Conservation (phyloP, 2,888 invertebrate genomes). For the Lymantria monacha region DNA sequence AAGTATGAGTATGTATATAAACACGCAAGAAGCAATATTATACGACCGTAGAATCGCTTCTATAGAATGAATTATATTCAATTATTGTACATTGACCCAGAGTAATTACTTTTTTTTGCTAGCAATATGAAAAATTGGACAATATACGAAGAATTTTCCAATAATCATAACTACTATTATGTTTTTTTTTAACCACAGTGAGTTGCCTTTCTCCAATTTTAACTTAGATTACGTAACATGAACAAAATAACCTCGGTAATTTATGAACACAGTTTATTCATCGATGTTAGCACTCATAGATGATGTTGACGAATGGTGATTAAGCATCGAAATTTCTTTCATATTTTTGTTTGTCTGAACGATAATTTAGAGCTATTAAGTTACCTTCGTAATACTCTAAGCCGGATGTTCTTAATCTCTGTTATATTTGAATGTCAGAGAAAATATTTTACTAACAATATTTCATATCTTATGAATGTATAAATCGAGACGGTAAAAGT, state of each 20-base stretch:
- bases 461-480: slow-evolving; percentile 13
- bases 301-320: slow-evolving; percentile 9
- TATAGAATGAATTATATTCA: not conserved
- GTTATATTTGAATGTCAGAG: slow-evolving; percentile 13
- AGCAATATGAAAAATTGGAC: slow-evolving; percentile 1
- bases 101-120: slow-evolving; percentile 17
- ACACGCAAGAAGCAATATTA: not conserved
- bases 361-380: not conserved
- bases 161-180: slow-evolving; percentile 10
- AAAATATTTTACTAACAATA: slow-evolving; percentile 18
- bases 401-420: slow-evolving; percentile 25
- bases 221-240: slow-evolving; percentile 17
- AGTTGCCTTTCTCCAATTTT: slow-evolving; percentile 25
- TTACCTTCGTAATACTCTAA: slow-evolving; percentile 4
- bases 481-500: slow-evolving; percentile 40
- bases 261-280: slow-evolving; percentile 5
- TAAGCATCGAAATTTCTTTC: slow-evolving; percentile 1
- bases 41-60: not conserved
- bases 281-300: not conserved
- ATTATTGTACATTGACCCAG: slow-evolving; percentile 18
- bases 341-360: slow-evolving; percentile 3
- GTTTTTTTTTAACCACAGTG: slow-evolving; percentile 12
- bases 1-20: not conserved
- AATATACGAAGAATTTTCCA: slow-evolving; percentile 18
- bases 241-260: slow-evolving; percentile 8